Percentiles rank a stretch among this genome's conserved stretches.
Evolutionary conservation across 2,797 vertebrate genomes (phyloP).

Genomic region (Ammospiza maritima): DNA sequence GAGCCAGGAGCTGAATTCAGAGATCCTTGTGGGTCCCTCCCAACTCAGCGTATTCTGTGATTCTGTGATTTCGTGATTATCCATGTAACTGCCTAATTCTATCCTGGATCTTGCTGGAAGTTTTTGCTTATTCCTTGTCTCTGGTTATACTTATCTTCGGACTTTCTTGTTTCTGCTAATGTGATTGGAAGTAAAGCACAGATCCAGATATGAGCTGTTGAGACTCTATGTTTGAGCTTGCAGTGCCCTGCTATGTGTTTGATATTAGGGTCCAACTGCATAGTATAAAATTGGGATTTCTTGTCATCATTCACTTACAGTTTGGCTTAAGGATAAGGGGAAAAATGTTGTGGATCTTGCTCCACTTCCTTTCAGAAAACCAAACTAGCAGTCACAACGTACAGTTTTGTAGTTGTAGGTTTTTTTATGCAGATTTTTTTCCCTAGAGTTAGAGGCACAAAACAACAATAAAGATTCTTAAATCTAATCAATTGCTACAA

Average conservation of each 20-base stretch:
- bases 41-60: too few species aligned
- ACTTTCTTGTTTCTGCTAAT: background rate
- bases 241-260: background rate
- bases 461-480: background rate
- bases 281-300: background rate
- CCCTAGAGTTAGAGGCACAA: background rate
- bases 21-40: background rate
- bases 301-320: background rate
- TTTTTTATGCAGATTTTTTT: fast-evolving
- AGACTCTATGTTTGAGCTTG: background rate
- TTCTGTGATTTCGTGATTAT: background rate
- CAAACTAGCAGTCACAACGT: background rate
- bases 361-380: background rate
- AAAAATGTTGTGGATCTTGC: background rate
- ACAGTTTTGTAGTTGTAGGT: background rate
- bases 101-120: background rate
- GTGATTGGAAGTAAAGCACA: background rate
- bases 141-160: background rate
- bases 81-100: background rate
- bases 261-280: background rate
- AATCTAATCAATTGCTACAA: background rate
- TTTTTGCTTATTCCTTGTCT: background rate
- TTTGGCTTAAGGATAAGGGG: background rate
- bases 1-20: background rate
- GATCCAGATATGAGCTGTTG: background rate